Base-by-base conservation (phyloP, 92 coral and sea anemone genomes). In the Desmophyllum pertusum region DNA sequence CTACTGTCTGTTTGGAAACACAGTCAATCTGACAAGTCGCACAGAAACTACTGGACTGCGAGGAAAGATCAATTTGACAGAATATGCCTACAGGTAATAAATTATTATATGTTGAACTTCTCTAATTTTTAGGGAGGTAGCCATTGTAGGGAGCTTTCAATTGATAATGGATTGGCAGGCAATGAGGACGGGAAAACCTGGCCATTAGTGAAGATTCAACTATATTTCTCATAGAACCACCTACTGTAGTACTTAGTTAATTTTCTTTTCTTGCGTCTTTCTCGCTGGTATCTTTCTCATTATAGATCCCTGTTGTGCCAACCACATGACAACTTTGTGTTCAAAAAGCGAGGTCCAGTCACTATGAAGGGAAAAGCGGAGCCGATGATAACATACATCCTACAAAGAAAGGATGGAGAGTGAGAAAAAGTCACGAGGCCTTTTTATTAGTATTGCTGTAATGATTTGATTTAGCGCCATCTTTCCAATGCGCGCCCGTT, bases 31-130 rank as follows among this genome's bases (percentile, higher is more conserved):
- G 62, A 96, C 99, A n/a, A 96, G 99, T 77, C 95, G 99, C 11
- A 96, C 99, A 48, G 99, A 96, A 79, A 96, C 99, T 29, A 96
- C 99, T 33, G 99, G 99, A 50, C 87, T 95, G 78, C 91, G 92
- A 64, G 99, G 99, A 43, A 96, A 96, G 90, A 92, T 96, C 46
- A 96, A 96, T 77, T 91, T 96, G 37, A 92, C 98, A 75, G 99
- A 96, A 85, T 92, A 88, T 84, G 88, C 99, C 37, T 96, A 94
- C 95, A 94, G 99, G 99, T 94, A 35, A 59, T 27, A 15, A 13
- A 48, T 48, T 21, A 59, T 25, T 23, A 5, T 55, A 23, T 23
- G 2, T 6, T 23, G 63, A n/a, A n/a, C n/a, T n/a, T n/a, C n/a
- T n/a, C n/a, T n/a, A n/a, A n/a, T n/a, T n/a, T n/a, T n/a, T n/a